Evolutionary conservation across 2,797 vertebrate species (phyloP).

Genomic region (Microctenopoma lineatum): DNA sequence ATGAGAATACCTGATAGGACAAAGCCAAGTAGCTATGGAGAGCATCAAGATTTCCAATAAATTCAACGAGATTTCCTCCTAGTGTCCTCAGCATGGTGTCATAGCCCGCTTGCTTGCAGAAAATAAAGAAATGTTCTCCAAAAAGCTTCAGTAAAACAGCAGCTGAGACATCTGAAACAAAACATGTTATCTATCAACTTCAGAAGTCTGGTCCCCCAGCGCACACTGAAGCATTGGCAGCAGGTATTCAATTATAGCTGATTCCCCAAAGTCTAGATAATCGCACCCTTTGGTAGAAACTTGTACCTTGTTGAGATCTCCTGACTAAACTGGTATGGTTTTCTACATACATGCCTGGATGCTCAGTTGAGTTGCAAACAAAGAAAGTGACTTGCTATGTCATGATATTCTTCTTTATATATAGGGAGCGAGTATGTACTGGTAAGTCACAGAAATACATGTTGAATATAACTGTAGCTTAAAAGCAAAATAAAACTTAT

Average conservation of each 20-base stretch:
- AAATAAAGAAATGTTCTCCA: conserved; percentile 86
- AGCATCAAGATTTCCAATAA: conserved; percentile 87
- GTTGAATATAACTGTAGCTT: no score
- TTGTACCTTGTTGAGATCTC: neutral
- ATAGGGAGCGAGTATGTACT: no score
- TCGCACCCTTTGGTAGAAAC: conserved; percentile 17
- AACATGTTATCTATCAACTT: neutral
- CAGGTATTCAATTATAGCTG: conserved; percentile 36
- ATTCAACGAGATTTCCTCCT: conserved; percentile 84
- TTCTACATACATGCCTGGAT: neutral
- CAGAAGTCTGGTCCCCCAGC: neutral
- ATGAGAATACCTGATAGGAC: conserved; percentile 82
- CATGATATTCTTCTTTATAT: no score
- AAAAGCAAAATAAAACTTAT: no score
- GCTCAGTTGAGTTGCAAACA: neutral
- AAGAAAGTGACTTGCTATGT: neutral
- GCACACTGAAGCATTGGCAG: neutral
- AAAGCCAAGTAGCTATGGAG: conserved; percentile 87
- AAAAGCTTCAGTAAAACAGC: conserved; percentile 85
- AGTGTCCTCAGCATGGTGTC: conserved; percentile 86
- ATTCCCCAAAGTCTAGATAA: conserved; percentile 28
- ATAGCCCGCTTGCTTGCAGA: conserved; percentile 88
- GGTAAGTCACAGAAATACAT: no score
- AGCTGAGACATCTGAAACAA: conserved; percentile 49
- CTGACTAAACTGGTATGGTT: conserved; percentile 26